Conservation (phyloP, 2,888 invertebrate species). For the Cactoblastis cactorum region DNA sequence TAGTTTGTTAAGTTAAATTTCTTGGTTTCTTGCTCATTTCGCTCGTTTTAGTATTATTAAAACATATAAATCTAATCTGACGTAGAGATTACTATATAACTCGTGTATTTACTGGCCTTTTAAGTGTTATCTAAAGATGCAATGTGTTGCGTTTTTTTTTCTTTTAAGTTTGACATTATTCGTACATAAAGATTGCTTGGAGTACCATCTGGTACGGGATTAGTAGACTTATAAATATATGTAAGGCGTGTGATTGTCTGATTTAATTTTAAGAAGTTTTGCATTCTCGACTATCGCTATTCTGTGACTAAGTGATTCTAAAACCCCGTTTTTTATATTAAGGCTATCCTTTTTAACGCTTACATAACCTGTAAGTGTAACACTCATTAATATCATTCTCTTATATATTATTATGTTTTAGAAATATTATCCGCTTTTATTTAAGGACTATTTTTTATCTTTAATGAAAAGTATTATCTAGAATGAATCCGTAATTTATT, state of each 20-base stretch:
- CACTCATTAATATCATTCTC: conserved; percentile 13
- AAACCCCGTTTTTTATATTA: conserved; percentile 51
- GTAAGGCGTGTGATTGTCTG: conserved; percentile 68
- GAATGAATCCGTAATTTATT: conserved; percentile 41
- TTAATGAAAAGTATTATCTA: conserved; percentile 45
- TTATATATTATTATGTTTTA: conserved; percentile 7
- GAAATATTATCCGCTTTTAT: conserved; percentile 16
- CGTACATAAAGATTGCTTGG: conserved; percentile 29
- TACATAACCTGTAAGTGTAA: background rate
- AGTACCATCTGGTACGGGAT: conserved; percentile 63
- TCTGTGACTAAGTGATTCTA: conserved; percentile 44
- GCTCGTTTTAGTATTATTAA: conserved; percentile 59
- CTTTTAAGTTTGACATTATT: conserved; percentile 41
- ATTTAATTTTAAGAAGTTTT: conserved; percentile 40
- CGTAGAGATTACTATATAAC: conserved; percentile 66
- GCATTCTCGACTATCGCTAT: conserved; percentile 49
- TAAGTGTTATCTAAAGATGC: conserved; percentile 52
- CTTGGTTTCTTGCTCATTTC: conserved; percentile 64
- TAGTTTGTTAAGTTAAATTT: conserved; percentile 33
- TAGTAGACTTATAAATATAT: conserved; percentile 41
- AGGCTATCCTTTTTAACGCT: conserved; percentile 5
- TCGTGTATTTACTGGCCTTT: conserved; percentile 70
- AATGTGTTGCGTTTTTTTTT: conserved; percentile 45
- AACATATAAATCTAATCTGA: conserved; percentile 60
- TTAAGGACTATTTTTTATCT: conserved; percentile 50